These are phyloP conservation scores for Megamerina dolium DNA, from an alignment of 2,888 invertebrate species.

Conservation along the genomic window DNA sequence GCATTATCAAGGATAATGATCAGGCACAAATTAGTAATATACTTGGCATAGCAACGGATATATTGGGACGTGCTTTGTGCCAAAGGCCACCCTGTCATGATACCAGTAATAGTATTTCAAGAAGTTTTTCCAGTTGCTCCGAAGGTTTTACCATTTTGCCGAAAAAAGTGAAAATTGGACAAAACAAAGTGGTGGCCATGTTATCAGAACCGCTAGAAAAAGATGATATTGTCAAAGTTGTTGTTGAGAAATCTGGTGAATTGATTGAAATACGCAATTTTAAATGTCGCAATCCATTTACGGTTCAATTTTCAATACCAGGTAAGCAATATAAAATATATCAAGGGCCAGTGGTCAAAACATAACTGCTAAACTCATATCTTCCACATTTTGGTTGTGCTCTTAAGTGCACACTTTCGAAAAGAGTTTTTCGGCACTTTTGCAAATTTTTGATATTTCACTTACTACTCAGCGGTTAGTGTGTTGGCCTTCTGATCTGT, in stretches of 20 bases:
- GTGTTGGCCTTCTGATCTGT: no score
- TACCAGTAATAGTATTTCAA: slow-evolving; percentile 51
- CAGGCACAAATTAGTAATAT: slow-evolving; percentile 78
- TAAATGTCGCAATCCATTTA: slow-evolving; percentile 77
- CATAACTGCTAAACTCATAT: no score
- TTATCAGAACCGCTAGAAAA: slow-evolving; percentile 71
- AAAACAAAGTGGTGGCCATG: slow-evolving; percentile 74
- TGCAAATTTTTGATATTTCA: not conserved
- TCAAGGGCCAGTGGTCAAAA: no score
- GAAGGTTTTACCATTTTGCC: slow-evolving; percentile 49
- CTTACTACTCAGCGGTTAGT: no score
- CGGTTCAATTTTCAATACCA: slow-evolving; percentile 76
- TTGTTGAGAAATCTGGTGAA: slow-evolving; percentile 76
- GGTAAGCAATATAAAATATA: slow-evolving; percentile 42
- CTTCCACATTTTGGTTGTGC: no score
- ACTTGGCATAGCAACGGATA: slow-evolving; percentile 73
- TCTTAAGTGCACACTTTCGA: no score
- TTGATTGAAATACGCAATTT: slow-evolving; percentile 67
- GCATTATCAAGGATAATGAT: slow-evolving; percentile 75
- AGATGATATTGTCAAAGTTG: slow-evolving; percentile 71
- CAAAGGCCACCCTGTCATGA: slow-evolving; percentile 58
- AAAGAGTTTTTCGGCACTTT: no score
- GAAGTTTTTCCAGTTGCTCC: slow-evolving; percentile 42
- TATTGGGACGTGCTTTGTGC: slow-evolving; percentile 58
- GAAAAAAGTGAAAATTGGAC: slow-evolving; percentile 54